Conservation (phyloP, 1,140 invertebrate species). For the Aphaenogaster floridana region DNA sequence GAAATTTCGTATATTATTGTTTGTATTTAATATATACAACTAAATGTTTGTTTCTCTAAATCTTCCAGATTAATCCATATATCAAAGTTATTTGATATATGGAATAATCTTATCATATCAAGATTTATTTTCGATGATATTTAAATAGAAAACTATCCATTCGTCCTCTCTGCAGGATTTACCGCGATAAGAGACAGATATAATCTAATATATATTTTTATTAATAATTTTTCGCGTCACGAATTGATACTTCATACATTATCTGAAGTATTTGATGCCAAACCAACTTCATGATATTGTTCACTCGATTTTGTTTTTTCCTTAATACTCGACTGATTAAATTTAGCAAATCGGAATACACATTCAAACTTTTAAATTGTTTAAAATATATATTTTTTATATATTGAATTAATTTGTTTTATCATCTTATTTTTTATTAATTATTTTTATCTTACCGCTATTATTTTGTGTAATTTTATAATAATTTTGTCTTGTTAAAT, state of each 20-base stretch:
- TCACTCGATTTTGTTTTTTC: neutral
- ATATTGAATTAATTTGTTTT: neutral
- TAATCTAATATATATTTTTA: neutral
- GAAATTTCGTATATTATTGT: neutral
- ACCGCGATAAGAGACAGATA: neutral
- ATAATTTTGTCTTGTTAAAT: neutral
- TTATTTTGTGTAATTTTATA: neutral
- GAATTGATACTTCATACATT: neutral
- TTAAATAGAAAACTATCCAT: neutral
- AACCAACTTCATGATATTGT: neutral
- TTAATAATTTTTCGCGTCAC: neutral
- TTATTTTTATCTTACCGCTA: conserved; percentile 11
- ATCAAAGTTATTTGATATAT: neutral
- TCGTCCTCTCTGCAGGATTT: neutral
- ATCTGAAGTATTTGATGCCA: neutral
- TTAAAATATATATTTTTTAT: neutral
- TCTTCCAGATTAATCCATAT: too few relatives aligned
- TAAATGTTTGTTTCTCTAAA: neutral
- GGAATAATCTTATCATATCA: neutral
- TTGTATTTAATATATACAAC: conserved; percentile 13
- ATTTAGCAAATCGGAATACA: neutral
- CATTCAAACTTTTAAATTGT: neutral
- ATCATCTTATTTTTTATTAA: neutral
- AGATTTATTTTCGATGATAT: neutral
- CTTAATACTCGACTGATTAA: neutral